A percentile compares a stretch with the other conserved stretches of the same genome.
These are phyloP conservation scores for Caracal caracal DNA, from an alignment of 2,113 vertebrate species.

Conservation along the genomic window DNA sequence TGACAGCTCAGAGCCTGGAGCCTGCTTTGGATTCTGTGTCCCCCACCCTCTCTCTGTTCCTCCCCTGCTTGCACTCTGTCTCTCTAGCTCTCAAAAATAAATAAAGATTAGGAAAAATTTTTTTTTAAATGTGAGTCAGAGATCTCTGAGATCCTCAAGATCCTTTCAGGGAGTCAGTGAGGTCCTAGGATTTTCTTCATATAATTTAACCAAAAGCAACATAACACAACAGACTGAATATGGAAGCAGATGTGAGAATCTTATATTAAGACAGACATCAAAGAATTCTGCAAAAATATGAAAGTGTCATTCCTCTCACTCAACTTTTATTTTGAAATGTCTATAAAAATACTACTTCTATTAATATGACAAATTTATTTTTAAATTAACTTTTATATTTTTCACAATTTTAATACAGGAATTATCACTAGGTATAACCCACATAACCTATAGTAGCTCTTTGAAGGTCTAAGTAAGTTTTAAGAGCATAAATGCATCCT, in stretches of 20 bases:
- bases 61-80: no score
- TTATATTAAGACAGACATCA: conserved; percentile 1
- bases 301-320: conserved; percentile 19
- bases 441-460: neutral
- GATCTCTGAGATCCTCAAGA: neutral
- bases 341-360: conserved; percentile 32
- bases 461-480: neutral
- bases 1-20: no score
- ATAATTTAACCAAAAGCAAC: conserved; percentile 18
- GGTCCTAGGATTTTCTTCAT: conserved; percentile 26
- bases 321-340: conserved; percentile 25
- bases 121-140: neutral
- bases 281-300: neutral
- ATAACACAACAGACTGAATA: neutral
- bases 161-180: neutral
- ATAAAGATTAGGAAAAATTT: no score
- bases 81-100: no score
- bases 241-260: neutral
- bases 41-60: no score
- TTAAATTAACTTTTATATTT: conserved; percentile 7
- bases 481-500: neutral
- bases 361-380: neutral
- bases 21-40: no score
- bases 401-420: conserved; percentile 9
- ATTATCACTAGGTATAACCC: neutral